Base-by-base conservation (phyloP, 2,113 vertebrate genomes). In the Calyptommatus sinebrachiatus region DNA sequence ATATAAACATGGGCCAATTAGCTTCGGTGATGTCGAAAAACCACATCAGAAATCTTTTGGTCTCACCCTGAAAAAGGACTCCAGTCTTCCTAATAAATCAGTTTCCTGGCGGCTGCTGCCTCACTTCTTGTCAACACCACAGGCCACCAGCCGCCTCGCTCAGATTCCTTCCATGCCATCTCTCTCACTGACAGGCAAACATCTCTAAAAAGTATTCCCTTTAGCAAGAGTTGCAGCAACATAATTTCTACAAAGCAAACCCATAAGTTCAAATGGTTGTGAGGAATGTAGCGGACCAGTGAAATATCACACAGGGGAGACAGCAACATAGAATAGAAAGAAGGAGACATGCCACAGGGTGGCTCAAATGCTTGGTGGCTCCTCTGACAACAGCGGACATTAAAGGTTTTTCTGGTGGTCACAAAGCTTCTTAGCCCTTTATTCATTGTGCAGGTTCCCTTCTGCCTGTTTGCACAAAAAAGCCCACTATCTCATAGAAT, bases 41-140 rank as follows among this genome's bases (percentile, higher is more conserved):
- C 68, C 70, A 81, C 45, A 66, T 2, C 4, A 85, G 68, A 88
- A 91, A 73, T 46, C 45, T 72, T 86, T 71, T 82, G 68, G 71
- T 77, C 86, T 81, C 35, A 45, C 70, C 81, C 53, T 24, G 7
- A 14, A 83, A 22, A 48, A 83, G 45, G 62, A 80, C 69, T 79
- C 2, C 0, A 2, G 67, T 2, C 74, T 62, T 0, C 28, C n/a
- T 83, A 71, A 71, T 0, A 84, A 28, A 82, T 79, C 53, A 80
- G 3, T 41, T 71, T 60, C 60, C 76, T 24, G 21, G 66, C 76
- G 79, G 84, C 60, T 20, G 20, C n/a, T 85, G 65, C 35, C 60
- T 73, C 78, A 71, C 16, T 62, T 57, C 7, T 70, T 76, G 62
- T 78, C 76, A 76, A 5, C 75, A 74, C 26, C 45, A 86, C n/a